Base-by-base conservation (phyloP, 2,113 vertebrate genomes). In the Oryzias melastigma region DNA sequence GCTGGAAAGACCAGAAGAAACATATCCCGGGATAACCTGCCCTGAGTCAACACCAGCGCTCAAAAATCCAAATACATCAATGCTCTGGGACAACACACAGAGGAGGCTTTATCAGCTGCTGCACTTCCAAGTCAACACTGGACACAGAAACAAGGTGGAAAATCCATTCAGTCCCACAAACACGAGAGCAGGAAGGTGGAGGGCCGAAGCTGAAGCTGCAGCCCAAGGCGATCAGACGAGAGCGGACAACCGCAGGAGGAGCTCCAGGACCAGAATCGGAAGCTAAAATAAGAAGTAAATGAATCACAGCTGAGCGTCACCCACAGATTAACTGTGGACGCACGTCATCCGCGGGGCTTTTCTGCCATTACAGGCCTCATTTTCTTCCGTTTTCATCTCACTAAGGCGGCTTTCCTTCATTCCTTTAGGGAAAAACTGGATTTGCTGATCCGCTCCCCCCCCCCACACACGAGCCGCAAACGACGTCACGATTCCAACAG, bases 1-100 rank as follows among this genome's bases (percentile, higher is more conserved):
- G 70, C 66, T 65, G 73, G 58, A 76, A 73, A 68, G 63, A 81
- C 48, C 62, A 69, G 74, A 77, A 62, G 55, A 79, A 83, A 81
- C 63, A 68, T 27, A 52, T 68, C 58, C 48, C 19, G 62, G 25
- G 69, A 63, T 56, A n/a, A 68, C 64, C 71, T 64, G 71, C 66
- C 65, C 71, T 78, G 69, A 15, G 70, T 62, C 70, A 74, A 81
- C 74, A 73, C 16, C 7, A 18, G 53, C 35, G 49, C 72, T 57
- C 74, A 74, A 55, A 73, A 62, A 68, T 52, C 64, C 27, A 29
- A 56, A 67, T 2, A 49, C 58, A 59, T 42, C 57, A 22, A 60
- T 7, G 45, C 57, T 50, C 50, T 18, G 44, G 42, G 5, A 45
- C 22, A 62, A 43, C 15, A 51, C 58, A 68, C 45, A 52, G 14